Conservation (phyloP, 2,888 invertebrate species). For the Trachelus iudaicus region DNA sequence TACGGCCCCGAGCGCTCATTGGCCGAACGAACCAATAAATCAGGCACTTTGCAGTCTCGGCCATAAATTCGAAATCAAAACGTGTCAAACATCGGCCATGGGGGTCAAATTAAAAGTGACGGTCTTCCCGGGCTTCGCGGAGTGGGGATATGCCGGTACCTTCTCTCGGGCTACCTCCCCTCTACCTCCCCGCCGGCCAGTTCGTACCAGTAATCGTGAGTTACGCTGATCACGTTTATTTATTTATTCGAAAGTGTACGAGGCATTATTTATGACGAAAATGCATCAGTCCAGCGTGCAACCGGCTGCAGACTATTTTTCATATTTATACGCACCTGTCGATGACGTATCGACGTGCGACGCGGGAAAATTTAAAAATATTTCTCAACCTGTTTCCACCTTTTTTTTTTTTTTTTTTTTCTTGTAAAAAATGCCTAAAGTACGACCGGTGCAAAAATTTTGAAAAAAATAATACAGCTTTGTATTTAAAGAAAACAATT, state of each 20-base stretch:
- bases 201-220: constrained; percentile 55
- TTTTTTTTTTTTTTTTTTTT: no score
- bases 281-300: constrained; percentile 41
- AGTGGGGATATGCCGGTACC: constrained; percentile 7
- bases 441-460: no score
- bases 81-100: constrained; percentile 50
- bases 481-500: no score
- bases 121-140: constrained; percentile 35
- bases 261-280: constrained; percentile 51
- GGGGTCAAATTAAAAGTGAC: constrained; percentile 63
- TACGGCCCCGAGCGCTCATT: no score
- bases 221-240: constrained; percentile 54
- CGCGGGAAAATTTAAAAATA: no score
- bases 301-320: neutral
- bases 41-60: constrained; percentile 30
- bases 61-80: constrained; percentile 62
- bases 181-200: constrained; percentile 34
- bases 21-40: constrained; percentile 32
- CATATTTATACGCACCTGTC: constrained; percentile 27
- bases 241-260: constrained; percentile 43
- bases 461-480: no score
- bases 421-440: constrained; percentile 14
- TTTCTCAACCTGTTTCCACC: no score
- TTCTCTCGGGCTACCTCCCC: constrained; percentile 14
- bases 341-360: constrained; percentile 45